Base-by-base conservation (phyloP, 2,888 invertebrate genomes). In the Andrena bicolor region DNA sequence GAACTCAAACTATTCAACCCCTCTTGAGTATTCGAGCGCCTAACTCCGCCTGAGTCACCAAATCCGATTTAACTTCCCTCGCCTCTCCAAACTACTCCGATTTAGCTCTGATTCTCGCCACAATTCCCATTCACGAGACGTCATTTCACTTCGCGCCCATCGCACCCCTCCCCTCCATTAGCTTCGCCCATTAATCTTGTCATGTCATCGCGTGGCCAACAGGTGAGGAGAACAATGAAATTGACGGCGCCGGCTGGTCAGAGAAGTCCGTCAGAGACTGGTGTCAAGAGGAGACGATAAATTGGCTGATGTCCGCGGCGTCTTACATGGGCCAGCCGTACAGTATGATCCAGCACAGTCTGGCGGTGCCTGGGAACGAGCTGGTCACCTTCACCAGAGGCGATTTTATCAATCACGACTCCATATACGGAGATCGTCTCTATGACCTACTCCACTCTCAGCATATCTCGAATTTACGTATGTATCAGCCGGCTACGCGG, bases 271-370 rank as follows among this genome's bases (percentile, higher is more conserved):
- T 96, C 49, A 91, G 92, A 81, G 94, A 95, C 20, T 96, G 96
- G 96, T 95, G 92, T 83, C 94, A 95, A 76, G 95, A 95, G 16
- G 96, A 96, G 90, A 95, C 96, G 56, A 94, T 95, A 74, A 94
- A 95, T 81, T 96, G 96, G 96, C 80, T 93, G 26, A 90, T 93
- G 86, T 91, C 88, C 8, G 92, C 93, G 0, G 92, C 93, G 3
- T 90, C 90, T 26, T 88, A 90, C 73, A 89, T 93, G 65, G 92
- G 91, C 23, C 92, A 92, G 74, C 89, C 90, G 23, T 91, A 90
- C 79, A 89, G 90, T 53, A 90, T 88, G 7, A 93, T 93, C 53
- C 93, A 92, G 66, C 90, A 92, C 26, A 90, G 88, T 68, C 89
- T 94, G 3, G 91, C 90, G 0, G 88, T 93, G 30, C 89, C 93